Evolutionary conservation across 2,797 vertebrate species (phyloP), one percentile per base, ranked within the genome.

Genomic region (Phrynocephalus forsythii): DNA sequence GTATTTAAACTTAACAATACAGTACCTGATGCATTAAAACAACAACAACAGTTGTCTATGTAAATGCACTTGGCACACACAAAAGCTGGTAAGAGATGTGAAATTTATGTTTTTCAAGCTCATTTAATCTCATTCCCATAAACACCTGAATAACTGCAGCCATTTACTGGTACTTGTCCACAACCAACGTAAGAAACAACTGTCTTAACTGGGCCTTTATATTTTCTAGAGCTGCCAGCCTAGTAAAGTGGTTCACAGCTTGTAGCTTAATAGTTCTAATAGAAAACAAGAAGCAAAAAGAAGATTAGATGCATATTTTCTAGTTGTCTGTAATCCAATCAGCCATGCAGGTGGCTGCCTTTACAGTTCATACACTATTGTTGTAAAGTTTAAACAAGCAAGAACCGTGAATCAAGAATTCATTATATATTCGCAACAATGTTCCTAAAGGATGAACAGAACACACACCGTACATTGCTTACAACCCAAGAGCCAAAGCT

Each of bases 371-470:
- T 44, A 22, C 6, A 44, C 50, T 56, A 86, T 6, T 44, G 73
- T 11, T 72, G 30, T 81, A 63, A 84, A 86, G 84, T 86, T 72
- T 85, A 84, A n/a, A 48, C 13, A 28, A 9, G 3, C 60, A 71
- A 38, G 10, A 86, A 89, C 3, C 77, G 68, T 88, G 16, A 78
- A 77, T 26, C 16, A n/a, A 60, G 33, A 80, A 73, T 73, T 9
- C 13, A 84, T 24, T 88, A 89, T 71, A 88, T 89, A 82, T 1
- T 69, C 24, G 5, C 52, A 90, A 73, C 22, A 91, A 91, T 48
- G 85, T 85, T 93, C 90, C 95, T 97, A 91, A 97, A 97, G 97
- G 96, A 94, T 96, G 97, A 94, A 95, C 87, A 92, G 92, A 93
- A 93, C 95, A 97, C 82, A 97, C 96, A 89, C 78, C 91, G 5